Conservation (phyloP, 2,113 vertebrate species). For the Callipepla squamata region DNA sequence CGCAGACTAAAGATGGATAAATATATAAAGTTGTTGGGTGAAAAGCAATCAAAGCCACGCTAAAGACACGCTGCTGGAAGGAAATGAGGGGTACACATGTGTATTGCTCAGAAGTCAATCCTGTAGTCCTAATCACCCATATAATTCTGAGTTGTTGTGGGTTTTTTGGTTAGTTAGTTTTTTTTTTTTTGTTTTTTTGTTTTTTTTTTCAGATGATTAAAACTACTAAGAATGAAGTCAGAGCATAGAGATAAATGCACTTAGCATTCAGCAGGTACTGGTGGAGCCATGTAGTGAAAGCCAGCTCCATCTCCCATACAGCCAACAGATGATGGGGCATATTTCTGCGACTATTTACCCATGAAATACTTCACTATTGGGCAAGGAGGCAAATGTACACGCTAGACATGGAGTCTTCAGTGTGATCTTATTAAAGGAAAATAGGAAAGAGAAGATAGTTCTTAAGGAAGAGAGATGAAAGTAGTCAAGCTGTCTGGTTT, state of each 20-base stretch:
- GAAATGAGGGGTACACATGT: fast-evolving
- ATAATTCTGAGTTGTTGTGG: background rate
- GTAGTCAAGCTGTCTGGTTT: background rate
- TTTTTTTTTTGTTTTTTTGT: too few relatives aligned
- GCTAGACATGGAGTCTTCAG: background rate
- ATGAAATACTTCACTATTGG: background rate
- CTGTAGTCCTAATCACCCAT: background rate
- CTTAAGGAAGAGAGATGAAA: background rate
- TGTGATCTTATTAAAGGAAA: background rate
- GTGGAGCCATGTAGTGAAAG: background rate
- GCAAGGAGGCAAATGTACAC: background rate
- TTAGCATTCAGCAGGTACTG: background rate
- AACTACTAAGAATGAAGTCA: background rate
- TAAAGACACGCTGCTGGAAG: background rate
- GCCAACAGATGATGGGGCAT: too few relatives aligned
- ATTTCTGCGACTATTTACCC: background rate
- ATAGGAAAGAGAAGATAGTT: background rate
- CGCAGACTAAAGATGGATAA: background rate
- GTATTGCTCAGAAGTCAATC: background rate
- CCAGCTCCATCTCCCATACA: background rate
- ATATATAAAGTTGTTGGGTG: background rate
- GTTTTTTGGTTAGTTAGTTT: too few relatives aligned
- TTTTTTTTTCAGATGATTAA: background rate
- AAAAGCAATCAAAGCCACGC: background rate
- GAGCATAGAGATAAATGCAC: background rate